Evolutionary conservation across 1,140 invertebrate species (phyloP), one percentile per base, ranked within the genome.

Genomic region (Lepidotrigona ventralis): DNA sequence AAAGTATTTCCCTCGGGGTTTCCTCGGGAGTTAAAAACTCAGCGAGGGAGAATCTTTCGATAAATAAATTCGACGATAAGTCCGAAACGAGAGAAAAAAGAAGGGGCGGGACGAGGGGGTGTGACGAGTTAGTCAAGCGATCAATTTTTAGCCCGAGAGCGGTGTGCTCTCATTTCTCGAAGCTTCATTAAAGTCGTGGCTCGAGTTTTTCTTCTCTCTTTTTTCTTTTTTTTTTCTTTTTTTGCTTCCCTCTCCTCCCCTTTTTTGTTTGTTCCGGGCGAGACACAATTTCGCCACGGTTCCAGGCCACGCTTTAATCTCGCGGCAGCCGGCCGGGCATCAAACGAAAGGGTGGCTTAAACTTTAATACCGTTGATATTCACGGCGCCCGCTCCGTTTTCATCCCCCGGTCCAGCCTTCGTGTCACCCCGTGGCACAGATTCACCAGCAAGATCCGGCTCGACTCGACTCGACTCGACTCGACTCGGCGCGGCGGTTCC

Each of bases 291-390:
- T 78, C 63, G 53, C 29, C 73, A 19, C 73, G 51, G 15, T 39
- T 75, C 29, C 54, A 11, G 23, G 6, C 39, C 39, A 4, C 17
- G 70, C 56, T 71, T 79, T 79, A 79, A 71, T 79, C 68, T 71
- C 66, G 64, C 46, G 60, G 21, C 21, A 23, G 53, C 74, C 33
- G 54, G 23, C 76, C 68, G 51, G 39, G 51, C 46, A 64, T 74
- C 71, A 66, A 74, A 74, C 79, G 53, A 21, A 23, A 58, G 33
- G 17, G 21, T 12, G 79, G 60, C 29, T 81, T 66, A 74, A 75
- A 68, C 71, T 81, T 75, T 81, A 75, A 81, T 75, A 64, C 46
- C 79, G 46, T 14, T 64, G 69, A 81, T 81, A 81, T 75, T 81
- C 71, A 56, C 66, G 51, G 23, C 60, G 26, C 17, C 8, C 64